phyloP scores from a whole-genome alignment of 2,113 vertebrate genomes.

The Strix uralensis region DNA sequence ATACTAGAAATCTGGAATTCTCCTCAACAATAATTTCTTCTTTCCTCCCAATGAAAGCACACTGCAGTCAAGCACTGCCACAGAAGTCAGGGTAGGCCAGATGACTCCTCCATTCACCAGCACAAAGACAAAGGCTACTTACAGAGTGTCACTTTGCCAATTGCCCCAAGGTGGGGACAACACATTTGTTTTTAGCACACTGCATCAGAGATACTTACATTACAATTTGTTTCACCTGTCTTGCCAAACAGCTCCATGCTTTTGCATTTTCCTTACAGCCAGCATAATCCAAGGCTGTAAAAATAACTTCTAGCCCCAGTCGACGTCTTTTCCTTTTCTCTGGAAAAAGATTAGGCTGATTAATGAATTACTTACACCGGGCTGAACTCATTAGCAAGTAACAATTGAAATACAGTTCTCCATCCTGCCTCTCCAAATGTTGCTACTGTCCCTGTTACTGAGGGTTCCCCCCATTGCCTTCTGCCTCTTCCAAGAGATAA shows the following conservation, averaged over 20 bases:
- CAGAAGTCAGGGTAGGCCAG: background rate
- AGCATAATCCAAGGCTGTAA: slow-evolving; percentile 85
- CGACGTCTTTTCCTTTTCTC: slow-evolving; percentile 65
- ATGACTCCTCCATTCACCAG: background rate
- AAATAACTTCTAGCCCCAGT: slow-evolving; percentile 77
- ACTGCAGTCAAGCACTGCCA: background rate
- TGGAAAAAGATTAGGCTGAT: slow-evolving; percentile 49
- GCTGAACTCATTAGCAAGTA: background rate
- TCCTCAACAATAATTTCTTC: background rate
- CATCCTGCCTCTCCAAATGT: background rate
- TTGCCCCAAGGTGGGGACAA: background rate
- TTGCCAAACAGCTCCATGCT: slow-evolving; percentile 81
- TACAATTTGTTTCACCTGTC: slow-evolving; percentile 69
- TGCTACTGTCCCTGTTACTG: background rate
- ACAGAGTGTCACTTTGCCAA: too few relatives aligned
- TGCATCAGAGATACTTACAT: slow-evolving; percentile 61
- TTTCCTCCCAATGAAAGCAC: background rate
- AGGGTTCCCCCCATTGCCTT: background rate
- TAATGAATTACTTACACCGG: background rate
- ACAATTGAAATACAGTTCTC: background rate
- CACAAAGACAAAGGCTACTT: background rate
- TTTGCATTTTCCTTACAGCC: slow-evolving; percentile 81
- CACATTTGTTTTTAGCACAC: background rate
- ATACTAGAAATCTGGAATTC: background rate
- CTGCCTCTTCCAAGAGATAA: background rate